Evolutionary conservation across 2,113 vertebrate genomes (phyloP), one percentile per base, ranked within the genome.

Genomic region (Aspiorhynchus laticeps): DNA sequence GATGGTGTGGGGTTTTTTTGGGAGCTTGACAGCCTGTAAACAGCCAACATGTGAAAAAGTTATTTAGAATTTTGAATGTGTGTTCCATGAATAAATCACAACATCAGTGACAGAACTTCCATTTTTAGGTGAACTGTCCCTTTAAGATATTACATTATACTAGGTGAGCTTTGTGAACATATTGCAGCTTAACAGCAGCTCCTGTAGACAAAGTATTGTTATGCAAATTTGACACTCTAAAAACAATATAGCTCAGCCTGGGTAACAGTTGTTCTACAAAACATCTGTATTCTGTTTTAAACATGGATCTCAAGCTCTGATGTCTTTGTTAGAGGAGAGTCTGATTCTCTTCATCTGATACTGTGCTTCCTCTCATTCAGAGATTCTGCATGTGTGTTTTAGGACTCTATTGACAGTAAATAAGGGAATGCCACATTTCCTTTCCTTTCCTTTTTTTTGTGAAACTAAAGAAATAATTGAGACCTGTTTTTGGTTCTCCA

Each of bases 401-500:
- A 85, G 80, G 53, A 43, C 33, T 76, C 24, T 59, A 8, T 31
- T 63, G 67, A 74, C 83, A 85, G 76, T 10, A 63, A 69, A 75
- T 77, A 41, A 88, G 51, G 36, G 10, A 38, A 38, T 38, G 6
- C 43, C 33, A 56, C 36, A 21, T 78, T 7, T 38, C 8, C 9
- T 1, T 43, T 43, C 43, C 43, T 43, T 43, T 43, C 43, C 43
- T 10, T 43, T 43, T 8, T 65, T 24, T 24, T 43, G 38, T 43
- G 41, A 43, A 24, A 26, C 38, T 24, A 26, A 4, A 12, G 38
- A 46, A 76, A 76, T 76, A 46, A 76, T n/a, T 48, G 21, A 17
- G 8, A 76, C 41, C 36, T 26, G 38, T 46, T 76, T 76, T 46
- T 76, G 19, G n/a, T 1, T 3, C 41, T 24, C 33, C 9, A 7